Evolutionary conservation across 1,140 invertebrate species (phyloP).

Genomic region (Apocrypta bakeri): DNA sequence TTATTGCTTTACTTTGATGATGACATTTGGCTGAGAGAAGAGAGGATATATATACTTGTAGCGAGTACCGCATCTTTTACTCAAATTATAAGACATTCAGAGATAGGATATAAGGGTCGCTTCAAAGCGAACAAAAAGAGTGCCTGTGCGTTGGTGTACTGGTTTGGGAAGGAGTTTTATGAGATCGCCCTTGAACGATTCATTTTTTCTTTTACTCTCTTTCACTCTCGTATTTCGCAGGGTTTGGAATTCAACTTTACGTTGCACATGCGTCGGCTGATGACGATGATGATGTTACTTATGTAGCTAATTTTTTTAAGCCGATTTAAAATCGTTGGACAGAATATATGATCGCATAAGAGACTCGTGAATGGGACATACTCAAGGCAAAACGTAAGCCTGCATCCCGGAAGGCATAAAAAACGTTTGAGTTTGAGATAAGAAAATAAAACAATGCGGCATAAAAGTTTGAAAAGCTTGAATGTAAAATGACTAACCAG

Average conservation of each 20-base stretch:
- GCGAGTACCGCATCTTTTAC: background rate
- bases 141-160: background rate
- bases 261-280: background rate
- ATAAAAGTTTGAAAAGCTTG: background rate
- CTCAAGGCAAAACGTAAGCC: background rate
- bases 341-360: too few species aligned
- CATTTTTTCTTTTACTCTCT: background rate
- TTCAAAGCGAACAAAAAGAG: background rate
- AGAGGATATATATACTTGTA: background rate
- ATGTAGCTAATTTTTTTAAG: background rate
- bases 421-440: background rate
- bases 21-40: background rate
- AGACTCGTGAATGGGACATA: background rate
- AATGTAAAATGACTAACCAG: too few species aligned
- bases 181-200: slow-evolving; percentile 13
- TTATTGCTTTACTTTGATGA: slow-evolving; percentile 12
- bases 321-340: background rate
- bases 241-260: background rate
- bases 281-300: background rate
- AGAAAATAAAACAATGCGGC: background rate
- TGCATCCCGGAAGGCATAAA: background rate
- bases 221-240: too few species aligned
- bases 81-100: too few species aligned
- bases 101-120: background rate
- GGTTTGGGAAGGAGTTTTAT: background rate